phyloP scores from a whole-genome alignment of 2,797 vertebrate species.

The Leptodactylus fallax region DNA sequence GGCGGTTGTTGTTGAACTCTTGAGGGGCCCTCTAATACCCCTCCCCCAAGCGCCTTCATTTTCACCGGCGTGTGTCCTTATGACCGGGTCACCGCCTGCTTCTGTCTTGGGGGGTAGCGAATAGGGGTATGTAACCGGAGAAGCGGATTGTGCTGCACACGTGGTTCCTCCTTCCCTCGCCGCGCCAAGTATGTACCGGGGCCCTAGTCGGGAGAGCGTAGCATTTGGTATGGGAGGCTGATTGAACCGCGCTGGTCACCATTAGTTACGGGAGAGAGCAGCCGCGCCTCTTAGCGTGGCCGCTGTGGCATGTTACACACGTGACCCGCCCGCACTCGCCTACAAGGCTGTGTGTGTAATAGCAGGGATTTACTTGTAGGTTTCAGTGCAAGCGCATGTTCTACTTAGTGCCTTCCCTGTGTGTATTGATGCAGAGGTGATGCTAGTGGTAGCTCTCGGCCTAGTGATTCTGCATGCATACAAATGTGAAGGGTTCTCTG shows the following conservation, averaged over 20 bases:
- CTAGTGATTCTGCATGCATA: too few relatives aligned
- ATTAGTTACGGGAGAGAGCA: background rate
- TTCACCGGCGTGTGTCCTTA: background rate
- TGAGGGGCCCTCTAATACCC: background rate
- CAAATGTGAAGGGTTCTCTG: too few relatives aligned
- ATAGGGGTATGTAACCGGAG: slow-evolving; percentile 28
- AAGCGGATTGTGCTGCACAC: slow-evolving; percentile 44
- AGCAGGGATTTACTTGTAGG: background rate
- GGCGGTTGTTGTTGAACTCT: slow-evolving; percentile 60
- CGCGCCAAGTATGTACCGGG: slow-evolving; percentile 58
- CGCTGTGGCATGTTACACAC: background rate
- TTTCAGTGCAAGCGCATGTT: background rate
- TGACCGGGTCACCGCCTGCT: background rate
- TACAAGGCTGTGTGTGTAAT: background rate
- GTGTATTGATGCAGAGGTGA: too few relatives aligned
- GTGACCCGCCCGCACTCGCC: background rate
- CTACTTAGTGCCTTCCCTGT: too few relatives aligned
- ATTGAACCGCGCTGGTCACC: background rate
- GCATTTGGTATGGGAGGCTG: background rate
- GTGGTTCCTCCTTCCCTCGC: slow-evolving; percentile 52
- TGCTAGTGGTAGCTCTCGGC: too few relatives aligned
- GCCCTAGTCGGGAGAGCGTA: background rate
- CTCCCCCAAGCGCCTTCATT: background rate
- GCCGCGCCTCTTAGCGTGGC: background rate
- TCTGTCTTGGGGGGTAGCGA: background rate